Evolutionary conservation across 2,797 vertebrate species (phyloP).

Genomic region (Pteronotus mesoamericanus): DNA sequence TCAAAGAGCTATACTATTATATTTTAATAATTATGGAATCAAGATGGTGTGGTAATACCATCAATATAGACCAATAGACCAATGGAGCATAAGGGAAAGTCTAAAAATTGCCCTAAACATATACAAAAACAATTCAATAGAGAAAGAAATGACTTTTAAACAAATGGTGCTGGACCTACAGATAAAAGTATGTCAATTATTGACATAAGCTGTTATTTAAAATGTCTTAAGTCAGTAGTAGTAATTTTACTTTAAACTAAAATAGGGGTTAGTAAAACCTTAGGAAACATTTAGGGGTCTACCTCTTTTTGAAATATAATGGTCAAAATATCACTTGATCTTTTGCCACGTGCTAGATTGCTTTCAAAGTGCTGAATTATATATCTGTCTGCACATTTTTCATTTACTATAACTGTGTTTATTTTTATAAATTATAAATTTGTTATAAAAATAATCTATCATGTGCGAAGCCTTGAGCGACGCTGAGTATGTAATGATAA

Average conservation of each 20-base stretch:
- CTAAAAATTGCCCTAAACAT: background rate
- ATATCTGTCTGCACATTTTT: background rate
- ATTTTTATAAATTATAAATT: background rate
- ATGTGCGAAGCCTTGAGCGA: background rate
- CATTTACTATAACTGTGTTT: background rate
- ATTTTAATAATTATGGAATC: background rate
- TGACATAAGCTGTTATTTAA: background rate
- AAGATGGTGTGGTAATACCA: background rate
- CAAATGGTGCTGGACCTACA: background rate
- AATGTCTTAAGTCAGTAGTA: background rate
- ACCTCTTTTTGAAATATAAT: background rate
- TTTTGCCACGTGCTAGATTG: background rate
- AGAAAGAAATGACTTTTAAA: background rate
- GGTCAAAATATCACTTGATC: background rate
- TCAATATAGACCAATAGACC: background rate
- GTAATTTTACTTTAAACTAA: background rate
- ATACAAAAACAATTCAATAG: background rate
- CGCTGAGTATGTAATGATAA: background rate
- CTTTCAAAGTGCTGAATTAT: background rate
- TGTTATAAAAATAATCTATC: background rate
- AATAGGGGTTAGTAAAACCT: background rate
- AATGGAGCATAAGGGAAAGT: background rate
- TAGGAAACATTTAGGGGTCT: background rate
- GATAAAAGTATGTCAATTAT: background rate
- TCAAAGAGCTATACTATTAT: background rate